Conservation (phyloP, 2,797 vertebrate genomes). For the Lepus townsendii region DNA sequence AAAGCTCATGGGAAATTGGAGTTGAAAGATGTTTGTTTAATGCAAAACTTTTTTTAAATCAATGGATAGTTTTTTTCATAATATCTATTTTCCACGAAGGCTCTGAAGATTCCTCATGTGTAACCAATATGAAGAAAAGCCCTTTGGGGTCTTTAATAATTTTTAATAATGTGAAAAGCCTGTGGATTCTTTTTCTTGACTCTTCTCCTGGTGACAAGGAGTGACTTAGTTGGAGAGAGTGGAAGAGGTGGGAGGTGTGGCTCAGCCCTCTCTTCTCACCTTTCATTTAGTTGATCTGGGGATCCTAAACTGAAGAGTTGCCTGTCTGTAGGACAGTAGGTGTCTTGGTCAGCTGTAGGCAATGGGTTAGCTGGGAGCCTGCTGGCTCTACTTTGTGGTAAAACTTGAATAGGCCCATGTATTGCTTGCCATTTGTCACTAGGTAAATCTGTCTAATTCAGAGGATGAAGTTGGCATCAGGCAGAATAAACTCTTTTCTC, state of each 20-base stretch:
- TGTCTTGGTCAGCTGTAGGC: neutral
- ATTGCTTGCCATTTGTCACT: neutral
- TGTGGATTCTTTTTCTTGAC: neutral
- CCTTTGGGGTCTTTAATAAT: neutral
- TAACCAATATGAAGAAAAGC: neutral
- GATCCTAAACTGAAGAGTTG: neutral
- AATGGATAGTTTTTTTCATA: no score
- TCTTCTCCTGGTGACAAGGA: neutral
- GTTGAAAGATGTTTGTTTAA: no score
- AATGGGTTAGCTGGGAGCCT: neutral
- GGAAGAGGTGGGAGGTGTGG: neutral
- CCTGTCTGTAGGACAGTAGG: neutral
- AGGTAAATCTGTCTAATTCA: neutral
- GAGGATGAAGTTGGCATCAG: neutral
- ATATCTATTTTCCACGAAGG: no score
- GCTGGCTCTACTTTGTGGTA: neutral
- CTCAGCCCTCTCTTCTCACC: neutral
- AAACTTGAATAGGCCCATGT: neutral
- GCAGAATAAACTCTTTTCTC: constrained; percentile 19
- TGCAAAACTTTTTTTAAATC: no score
- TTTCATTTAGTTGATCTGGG: neutral
- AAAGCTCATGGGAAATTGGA: no score
- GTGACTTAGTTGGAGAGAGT: neutral
- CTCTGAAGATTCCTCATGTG: no score
- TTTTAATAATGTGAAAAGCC: neutral